Base-by-base conservation (phyloP, 2,113 vertebrate genomes). In the Ellobius talpinus region DNA sequence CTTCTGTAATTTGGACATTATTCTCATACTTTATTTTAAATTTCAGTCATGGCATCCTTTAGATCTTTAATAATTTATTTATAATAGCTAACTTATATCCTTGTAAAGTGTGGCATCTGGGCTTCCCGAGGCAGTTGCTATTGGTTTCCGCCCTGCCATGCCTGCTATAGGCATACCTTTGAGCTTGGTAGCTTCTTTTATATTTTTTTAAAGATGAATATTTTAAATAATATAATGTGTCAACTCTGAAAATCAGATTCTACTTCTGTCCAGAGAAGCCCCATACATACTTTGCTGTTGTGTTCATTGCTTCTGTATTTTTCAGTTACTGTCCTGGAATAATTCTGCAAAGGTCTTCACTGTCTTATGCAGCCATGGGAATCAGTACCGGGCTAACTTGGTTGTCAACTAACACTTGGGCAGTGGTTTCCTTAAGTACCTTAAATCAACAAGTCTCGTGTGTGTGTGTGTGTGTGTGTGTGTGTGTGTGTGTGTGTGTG, bases 31-130 rank as follows among this genome's bases (percentile, higher is more conserved):
- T 85, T 87, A 14, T 73, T 91, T 87, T 87, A 55, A 74, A 52
- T 87, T 93, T 90, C 81, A 87, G 24, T 33, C 66, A 68, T 76
- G 2, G 11, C 33, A 88, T 84, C 81, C 84, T 84, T 95, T 88
- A 65, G 17, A 65, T 72, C 36, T 93, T 91, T 65, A 45, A 87
- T 61, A 4, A 45, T 33, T 5, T 76, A n/a, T 74, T 93, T 90
- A 42, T 90, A 65, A 81, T 87, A 70, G 52, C 33, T 87, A 87
- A 52, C 68, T 61, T 93, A 84, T 63, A 70, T 45, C 26, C 33
- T 81, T 77, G 7, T 84, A 61, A 36, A 47, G 17, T 31, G 65
- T 63, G 24, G 31, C 39, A 77, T 58, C 26, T 77, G n/a, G 19
- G 5, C 45, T 96, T 88, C 36, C n/a, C 77, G 4, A 24, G 13